Evolutionary conservation across 2,888 invertebrate genomes (phyloP).

Genomic region (Cantharis rustica): DNA sequence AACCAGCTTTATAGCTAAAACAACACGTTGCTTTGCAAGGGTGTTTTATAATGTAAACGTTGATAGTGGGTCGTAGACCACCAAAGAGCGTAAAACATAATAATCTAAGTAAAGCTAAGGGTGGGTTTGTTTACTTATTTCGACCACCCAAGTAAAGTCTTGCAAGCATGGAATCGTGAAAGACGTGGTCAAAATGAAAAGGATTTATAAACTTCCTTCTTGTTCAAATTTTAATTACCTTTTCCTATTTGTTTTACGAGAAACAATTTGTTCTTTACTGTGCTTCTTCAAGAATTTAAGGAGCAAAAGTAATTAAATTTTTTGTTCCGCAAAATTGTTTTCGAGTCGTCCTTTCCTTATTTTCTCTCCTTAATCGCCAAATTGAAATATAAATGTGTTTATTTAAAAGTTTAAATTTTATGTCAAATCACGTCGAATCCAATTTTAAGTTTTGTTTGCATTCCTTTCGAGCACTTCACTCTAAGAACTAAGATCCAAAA

Average conservation of each 20-base stretch:
- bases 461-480: constrained; percentile 10
- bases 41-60: constrained; percentile 16
- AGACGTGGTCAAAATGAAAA: constrained; percentile 16
- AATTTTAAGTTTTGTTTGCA: background rate
- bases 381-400: background rate
- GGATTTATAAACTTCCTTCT: constrained; percentile 20
- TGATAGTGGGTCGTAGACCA: constrained; percentile 36
- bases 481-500: background rate
- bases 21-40: constrained; percentile 23
- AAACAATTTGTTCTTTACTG: constrained; percentile 1
- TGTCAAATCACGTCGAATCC: background rate
- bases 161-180: constrained; percentile 4
- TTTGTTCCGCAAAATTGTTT: background rate
- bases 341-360: background rate
- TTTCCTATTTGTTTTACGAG: constrained; percentile 18
- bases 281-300: constrained; percentile 7
- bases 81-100: constrained; percentile 44
- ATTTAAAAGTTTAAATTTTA: constrained; percentile 1
- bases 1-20: constrained; percentile 15
- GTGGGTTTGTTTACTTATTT: constrained; percentile 39
- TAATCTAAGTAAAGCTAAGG: constrained; percentile 38
- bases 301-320: constrained; percentile 8
- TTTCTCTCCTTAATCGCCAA: background rate
- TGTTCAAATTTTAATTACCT: constrained; percentile 28
- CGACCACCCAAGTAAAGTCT: constrained; percentile 24